Conservation (phyloP, 2,888 invertebrate species). For the Therioaphis trifolii region DNA sequence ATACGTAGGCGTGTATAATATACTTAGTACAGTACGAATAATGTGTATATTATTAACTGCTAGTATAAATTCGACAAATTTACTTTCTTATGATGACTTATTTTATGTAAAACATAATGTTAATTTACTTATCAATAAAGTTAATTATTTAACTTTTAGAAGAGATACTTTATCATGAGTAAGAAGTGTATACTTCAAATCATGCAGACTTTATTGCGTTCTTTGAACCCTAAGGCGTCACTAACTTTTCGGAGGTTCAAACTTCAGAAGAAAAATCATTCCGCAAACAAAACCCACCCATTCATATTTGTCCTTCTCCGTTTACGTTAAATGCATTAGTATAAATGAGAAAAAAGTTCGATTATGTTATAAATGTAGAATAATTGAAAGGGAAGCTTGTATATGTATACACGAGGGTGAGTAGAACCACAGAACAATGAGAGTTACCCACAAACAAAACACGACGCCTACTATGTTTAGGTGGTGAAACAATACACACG, state of each 20-base stretch:
- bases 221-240: not conserved
- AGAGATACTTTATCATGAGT: not conserved
- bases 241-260: not conserved
- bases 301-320: not conserved
- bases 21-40: too few relatives aligned
- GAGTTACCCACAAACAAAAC: not conserved
- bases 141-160: too few relatives aligned
- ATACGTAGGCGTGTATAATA: too few relatives aligned
- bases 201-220: not conserved
- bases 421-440: not conserved
- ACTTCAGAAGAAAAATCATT: conserved; percentile 16
- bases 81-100: too few relatives aligned
- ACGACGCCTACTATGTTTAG: not conserved
- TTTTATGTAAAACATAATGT: too few relatives aligned
- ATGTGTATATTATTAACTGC: too few relatives aligned
- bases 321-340: not conserved
- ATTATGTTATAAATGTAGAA: not conserved
- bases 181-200: not conserved
- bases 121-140: too few relatives aligned
- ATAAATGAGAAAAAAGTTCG: conserved; percentile 4
- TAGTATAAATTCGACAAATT: too few relatives aligned
- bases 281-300: not conserved
- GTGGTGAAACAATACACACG: not conserved
- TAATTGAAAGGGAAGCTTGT: not conserved
- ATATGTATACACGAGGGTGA: not conserved